A percentile compares a stretch with the other conserved stretches of the same genome.
Conservation (phyloP, 2,888 invertebrate genomes). For the Trimorus sp. region DNA sequence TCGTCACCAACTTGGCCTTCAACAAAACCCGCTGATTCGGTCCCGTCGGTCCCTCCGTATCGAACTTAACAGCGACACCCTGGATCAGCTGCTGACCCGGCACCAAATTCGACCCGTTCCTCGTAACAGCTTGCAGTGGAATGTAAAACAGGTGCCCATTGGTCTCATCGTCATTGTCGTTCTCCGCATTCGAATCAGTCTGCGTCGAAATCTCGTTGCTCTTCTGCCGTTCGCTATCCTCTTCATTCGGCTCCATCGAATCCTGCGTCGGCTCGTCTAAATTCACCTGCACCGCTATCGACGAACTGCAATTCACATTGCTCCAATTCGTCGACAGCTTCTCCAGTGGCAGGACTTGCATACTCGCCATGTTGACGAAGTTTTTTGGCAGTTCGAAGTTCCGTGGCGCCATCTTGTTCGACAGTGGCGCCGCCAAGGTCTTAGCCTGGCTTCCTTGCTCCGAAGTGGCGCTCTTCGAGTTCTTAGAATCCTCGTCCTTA, state of each 20-base stretch:
- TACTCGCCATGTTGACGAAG: conserved; percentile 75
- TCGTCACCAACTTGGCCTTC: conserved; percentile 86
- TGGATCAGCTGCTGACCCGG: conserved; percentile 83
- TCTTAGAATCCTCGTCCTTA: conserved; percentile 13
- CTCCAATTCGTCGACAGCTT: conserved; percentile 79
- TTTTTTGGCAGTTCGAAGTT: conserved; percentile 70
- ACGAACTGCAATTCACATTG: conserved; percentile 82
- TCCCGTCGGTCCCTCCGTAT: conserved; percentile 85
- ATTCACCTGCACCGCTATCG: conserved; percentile 84
- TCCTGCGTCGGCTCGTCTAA: conserved; percentile 80
- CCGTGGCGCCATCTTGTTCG: neutral
- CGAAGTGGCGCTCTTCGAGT: neutral
- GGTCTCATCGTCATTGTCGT: conserved; percentile 83
- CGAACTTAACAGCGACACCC: conserved; percentile 86
- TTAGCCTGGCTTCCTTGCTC: too few species aligned
- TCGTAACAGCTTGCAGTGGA: conserved; percentile 83
- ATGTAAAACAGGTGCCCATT: conserved; percentile 86
- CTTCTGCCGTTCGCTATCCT: conserved; percentile 71
- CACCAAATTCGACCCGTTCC: conserved; percentile 79
- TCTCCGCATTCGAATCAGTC: conserved; percentile 79
- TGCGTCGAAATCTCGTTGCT: conserved; percentile 82
- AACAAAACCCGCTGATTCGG: conserved; percentile 85
- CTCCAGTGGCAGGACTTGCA: conserved; percentile 77
- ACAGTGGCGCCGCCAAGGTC: neutral
- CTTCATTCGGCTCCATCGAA: conserved; percentile 62